Evolutionary conservation across 2,888 invertebrate species (phyloP).

Genomic region (Ernsta delagoae): DNA sequence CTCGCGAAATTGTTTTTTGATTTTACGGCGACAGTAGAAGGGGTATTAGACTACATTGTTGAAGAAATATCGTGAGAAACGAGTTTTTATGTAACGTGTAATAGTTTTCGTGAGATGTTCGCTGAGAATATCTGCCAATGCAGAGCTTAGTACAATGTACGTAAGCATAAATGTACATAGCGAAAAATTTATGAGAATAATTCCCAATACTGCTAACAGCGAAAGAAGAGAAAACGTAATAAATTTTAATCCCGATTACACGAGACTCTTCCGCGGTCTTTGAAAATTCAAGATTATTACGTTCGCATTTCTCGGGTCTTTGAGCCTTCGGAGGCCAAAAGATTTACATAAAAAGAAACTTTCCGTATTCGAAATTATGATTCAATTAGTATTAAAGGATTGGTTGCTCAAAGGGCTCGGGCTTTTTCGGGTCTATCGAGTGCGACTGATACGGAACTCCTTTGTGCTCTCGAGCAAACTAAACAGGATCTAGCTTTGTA

Average conservation of each 20-base stretch:
- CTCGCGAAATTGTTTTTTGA: constrained; percentile 72
- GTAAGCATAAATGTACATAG: neutral
- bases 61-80: constrained; percentile 7
- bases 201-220: constrained; percentile 15
- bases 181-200: constrained; percentile 6
- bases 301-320: constrained; percentile 69
- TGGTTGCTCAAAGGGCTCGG: constrained; percentile 76
- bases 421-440: constrained; percentile 78
- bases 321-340: constrained; percentile 70
- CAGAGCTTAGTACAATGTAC: neutral
- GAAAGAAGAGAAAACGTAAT: constrained; percentile 53
- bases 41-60: constrained; percentile 44
- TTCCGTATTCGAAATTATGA: constrained; percentile 80
- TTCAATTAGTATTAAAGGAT: constrained; percentile 85
- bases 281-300: constrained; percentile 73
- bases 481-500: constrained; percentile 75
- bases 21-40: constrained; percentile 53
- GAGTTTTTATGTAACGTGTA: constrained; percentile 15
- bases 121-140: neutral
- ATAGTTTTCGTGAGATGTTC: constrained; percentile 8
- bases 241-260: constrained; percentile 68
- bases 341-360: constrained; percentile 84
- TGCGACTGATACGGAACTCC: constrained; percentile 65
- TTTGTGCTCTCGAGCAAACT: constrained; percentile 80
- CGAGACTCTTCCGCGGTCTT: constrained; percentile 60